Conservation (phyloP, 2,113 vertebrate species). For the Nothocercus julius region DNA sequence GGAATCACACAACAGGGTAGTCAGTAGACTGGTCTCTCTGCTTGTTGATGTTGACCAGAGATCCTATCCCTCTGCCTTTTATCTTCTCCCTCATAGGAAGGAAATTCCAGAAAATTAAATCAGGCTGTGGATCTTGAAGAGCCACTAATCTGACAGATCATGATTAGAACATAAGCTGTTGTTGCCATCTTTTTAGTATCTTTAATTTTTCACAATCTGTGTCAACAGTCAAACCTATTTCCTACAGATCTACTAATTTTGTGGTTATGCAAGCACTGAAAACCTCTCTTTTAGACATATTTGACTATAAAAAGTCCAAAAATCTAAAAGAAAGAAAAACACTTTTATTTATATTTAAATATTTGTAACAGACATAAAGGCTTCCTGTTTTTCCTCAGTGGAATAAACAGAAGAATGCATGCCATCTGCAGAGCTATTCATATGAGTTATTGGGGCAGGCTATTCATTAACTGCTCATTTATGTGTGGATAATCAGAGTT, state of each 20-base stretch:
- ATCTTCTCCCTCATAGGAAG: not conserved
- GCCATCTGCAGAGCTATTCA: not conserved
- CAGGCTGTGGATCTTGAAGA: not conserved
- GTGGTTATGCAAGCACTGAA: not conserved
- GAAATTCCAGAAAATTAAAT: not conserved
- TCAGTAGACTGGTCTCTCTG: not conserved
- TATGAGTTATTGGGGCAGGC: not conserved
- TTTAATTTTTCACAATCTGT: fast-evolving
- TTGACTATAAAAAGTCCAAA: not conserved
- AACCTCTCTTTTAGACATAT: not conserved
- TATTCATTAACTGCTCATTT: conserved; percentile 1
- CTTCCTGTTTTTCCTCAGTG: not conserved
- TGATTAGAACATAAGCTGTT: not conserved
- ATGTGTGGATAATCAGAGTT: not conserved
- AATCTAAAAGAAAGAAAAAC: not conserved
- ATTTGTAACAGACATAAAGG: not conserved
- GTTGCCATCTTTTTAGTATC: not conserved
- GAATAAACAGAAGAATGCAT: not conserved
- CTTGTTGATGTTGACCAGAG: not conserved
- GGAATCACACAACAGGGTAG: not conserved
- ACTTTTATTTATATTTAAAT: not conserved
- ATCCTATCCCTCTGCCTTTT: not conserved
- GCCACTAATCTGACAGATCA: not conserved
- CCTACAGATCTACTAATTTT: not conserved
- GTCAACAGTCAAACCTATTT: not conserved